Base-by-base conservation (phyloP, 2,113 vertebrate genomes). In the Anthoscopus minutus region DNA sequence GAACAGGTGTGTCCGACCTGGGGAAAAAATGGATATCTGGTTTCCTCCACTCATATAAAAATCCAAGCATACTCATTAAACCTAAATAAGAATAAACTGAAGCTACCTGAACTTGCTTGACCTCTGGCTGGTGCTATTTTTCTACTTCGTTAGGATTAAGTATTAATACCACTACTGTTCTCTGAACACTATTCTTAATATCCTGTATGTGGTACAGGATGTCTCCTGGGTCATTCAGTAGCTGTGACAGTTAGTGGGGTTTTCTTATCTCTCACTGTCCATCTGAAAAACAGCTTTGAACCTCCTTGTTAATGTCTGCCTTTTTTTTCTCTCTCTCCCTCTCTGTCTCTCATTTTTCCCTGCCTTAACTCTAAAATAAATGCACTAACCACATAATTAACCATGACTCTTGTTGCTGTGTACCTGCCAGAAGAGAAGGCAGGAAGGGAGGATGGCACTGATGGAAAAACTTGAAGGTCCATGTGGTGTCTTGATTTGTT, bases 251-350 rank as follows among this genome's bases (percentile, higher is more conserved):
- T 97, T 97, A 47, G 20, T 89, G 83, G 40, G 69, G 70, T 80
- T 94, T 96, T 82, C 86, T 96, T 96, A 96, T 97, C 95, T 94
- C 37, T 45, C 45, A 42, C 47, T 64, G 92, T 76, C 81, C 85
- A 85, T 96, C 89, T 77, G 88, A 93, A 81, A 97, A 92, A 62
- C 91, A 94, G 64, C 84, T 85, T 79, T 48, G n/a, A 86, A 58
- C 51, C 85, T 92, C 47, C 38, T 57, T 44, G 45, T 61, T 89
- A 40, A 30, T 80, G 60, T 58, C 27, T 89, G 7, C 50, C 15
- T 16, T 53, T 73, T 45, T 71, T 30, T 50, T 25, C 10, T n/a
- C 23, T 47, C 19, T 33, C 30, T 60, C 3, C 53, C 9, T 61
- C 23, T 3, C 13, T 38, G 42, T 69, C 9, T 64, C 15, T 70